Evolutionary conservation across 2,797 vertebrate species (phyloP).

Genomic region (Phataginus tricuspis): DNA sequence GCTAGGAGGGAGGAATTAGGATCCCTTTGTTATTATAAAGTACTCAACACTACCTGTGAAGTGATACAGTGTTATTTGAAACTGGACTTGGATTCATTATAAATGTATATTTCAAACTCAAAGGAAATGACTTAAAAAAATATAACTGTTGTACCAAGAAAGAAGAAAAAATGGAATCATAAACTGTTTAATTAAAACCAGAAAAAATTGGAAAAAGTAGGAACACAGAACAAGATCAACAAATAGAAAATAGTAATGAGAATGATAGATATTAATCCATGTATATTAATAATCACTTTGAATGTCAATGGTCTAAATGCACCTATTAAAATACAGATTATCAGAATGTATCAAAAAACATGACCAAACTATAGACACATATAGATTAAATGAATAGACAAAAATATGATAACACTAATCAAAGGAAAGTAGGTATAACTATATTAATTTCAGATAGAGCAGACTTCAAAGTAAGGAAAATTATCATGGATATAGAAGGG

Average conservation of each 20-base stretch:
- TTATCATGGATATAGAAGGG: neutral
- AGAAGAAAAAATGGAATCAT: neutral
- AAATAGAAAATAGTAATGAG: neutral
- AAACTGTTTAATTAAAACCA: neutral
- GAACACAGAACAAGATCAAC: neutral
- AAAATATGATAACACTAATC: neutral
- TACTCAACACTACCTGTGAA: neutral
- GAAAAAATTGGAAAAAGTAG: neutral
- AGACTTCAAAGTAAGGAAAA: neutral
- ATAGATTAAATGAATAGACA: neutral
- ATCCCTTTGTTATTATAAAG: neutral
- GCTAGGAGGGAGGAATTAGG: neutral
- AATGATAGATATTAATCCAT: neutral
- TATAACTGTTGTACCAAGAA: neutral
- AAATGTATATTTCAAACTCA: neutral
- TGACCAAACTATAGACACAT: neutral
- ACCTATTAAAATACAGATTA: neutral
- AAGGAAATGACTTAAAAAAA: neutral
- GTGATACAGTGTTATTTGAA: neutral
- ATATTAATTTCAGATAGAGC: neutral
- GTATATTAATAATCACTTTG: neutral
- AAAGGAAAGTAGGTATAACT: neutral
- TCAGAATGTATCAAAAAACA: neutral
- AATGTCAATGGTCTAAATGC: neutral
- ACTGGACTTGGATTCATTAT: neutral